Base-by-base conservation (phyloP, 2,888 invertebrate genomes). In the Eupithecia exiguata region DNA sequence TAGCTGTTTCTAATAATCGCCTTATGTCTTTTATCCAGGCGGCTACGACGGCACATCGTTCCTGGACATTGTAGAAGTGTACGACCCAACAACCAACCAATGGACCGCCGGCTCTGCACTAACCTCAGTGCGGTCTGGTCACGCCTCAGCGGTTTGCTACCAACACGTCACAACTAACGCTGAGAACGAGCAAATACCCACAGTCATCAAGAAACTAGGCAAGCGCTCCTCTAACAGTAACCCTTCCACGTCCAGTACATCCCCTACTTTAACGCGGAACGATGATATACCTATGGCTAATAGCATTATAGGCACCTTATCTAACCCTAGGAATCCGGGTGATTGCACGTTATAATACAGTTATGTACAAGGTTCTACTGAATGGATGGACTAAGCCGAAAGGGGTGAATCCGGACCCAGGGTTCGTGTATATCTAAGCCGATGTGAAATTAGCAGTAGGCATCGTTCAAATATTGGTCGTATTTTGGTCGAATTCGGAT, bases 31-130 rank as follows among this genome's bases (percentile, higher is more conserved):
- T 30, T 1, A 30, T 87, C 92, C 87, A 97, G 98, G 98, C 72
- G 98, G 98, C 2, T 99, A 98, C 91, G 98, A 98, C 92, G 98
- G 98, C 70, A 95, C 96, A 53, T 96, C 96, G 75, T 98, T 99
- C 92, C 93, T 98, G 62, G 96, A 96, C 77, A 97, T 97, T 69
- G 98, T 98, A 30, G 98, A 99, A 92, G 97, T 98, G 74, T 99
- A 98, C 90, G 97, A 98, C 88, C 97, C 98, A 6, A 92, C 94
- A 3, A 95, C 94, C 63, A 96, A 98, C 90, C 88, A 92, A 25
- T 99, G 99, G 99, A 95, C 95, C 77, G 95, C 96, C 78, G 97
- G 98, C 58, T 95, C 96, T 9, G 95, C 97, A 7, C 96, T 99
- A 86, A 96, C 97, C 30, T 97, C 98, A 7, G 98, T 97, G 14